A percentile compares a stretch with the other conserved stretches of the same genome.
Evolutionary conservation across 2,888 invertebrate genomes (phyloP).

Genomic region (Mycogona germanica): DNA sequence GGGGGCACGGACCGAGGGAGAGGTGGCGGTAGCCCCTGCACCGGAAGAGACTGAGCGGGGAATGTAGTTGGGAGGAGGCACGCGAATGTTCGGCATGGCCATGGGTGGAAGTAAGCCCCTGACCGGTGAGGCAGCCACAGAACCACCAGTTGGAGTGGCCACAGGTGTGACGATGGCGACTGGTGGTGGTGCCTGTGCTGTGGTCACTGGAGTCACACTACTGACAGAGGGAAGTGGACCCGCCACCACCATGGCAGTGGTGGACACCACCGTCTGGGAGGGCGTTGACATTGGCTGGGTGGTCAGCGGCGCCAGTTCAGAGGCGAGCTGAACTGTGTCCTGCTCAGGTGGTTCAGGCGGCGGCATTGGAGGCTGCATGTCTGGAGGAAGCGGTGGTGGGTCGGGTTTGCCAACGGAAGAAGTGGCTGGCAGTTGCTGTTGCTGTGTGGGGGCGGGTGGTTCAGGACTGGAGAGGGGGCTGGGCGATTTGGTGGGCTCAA

Average conservation of each 20-base stretch:
- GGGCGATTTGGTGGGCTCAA: constrained; percentile 75
- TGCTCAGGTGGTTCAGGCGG: constrained; percentile 24
- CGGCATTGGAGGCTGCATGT: constrained; percentile 23
- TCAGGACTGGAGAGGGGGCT: constrained; percentile 38
- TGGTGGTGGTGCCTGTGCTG: too few relatives aligned
- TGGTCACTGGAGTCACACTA: constrained; percentile 5
- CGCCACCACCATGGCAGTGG: constrained; percentile 21
- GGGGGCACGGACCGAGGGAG: background rate
- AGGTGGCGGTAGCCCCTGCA: constrained; percentile 13
- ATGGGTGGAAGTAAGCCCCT: constrained; percentile 7
- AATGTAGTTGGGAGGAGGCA: constrained; percentile 26
- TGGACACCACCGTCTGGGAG: constrained; percentile 18
- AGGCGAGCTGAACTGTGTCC: background rate
- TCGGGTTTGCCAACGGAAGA: constrained; percentile 19
- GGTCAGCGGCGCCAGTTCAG: background rate
- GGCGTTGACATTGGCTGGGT: background rate
- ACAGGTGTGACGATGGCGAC: background rate
- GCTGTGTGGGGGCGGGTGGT: constrained; percentile 17
- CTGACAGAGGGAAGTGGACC: constrained; percentile 16
- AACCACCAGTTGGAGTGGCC: background rate
- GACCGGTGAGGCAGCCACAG: background rate
- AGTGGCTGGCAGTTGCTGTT: constrained; percentile 18
- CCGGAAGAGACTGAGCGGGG: constrained; percentile 22
- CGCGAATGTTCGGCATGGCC: constrained; percentile 23
- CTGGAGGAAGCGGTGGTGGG: constrained; percentile 22